A percentile compares a stretch with the other conserved stretches of the same genome.
Evolutionary conservation across 2,888 invertebrate genomes (phyloP).

Genomic region (Hemicrepidius hirtus): DNA sequence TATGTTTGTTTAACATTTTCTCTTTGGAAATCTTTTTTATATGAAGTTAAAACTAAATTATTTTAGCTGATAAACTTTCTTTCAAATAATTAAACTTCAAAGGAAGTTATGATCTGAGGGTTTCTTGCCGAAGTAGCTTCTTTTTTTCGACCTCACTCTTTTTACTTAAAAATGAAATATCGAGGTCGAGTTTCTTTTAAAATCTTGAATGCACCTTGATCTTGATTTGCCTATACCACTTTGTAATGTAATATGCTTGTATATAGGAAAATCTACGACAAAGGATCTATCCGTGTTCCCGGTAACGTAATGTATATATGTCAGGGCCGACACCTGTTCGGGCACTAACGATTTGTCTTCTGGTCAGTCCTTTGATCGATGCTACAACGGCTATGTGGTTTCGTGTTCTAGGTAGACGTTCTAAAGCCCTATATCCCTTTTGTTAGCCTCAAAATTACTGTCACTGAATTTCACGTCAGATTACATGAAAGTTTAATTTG

Average conservation of each 20-base stretch:
- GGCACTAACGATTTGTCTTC: slow-evolving; percentile 40
- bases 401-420: slow-evolving; percentile 8
- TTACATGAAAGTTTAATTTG: slow-evolving; percentile 13
- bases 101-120: slow-evolving; percentile 2
- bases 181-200: neutral
- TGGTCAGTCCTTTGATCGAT: slow-evolving; percentile 42
- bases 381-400: slow-evolving; percentile 31
- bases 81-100: slow-evolving; percentile 4
- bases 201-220: neutral
- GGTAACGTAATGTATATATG: slow-evolving; percentile 35
- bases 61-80: no score
- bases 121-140: neutral
- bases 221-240: neutral
- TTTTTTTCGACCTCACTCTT: neutral
- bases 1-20: no score
- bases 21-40: no score
- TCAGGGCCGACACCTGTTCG: slow-evolving; percentile 40
- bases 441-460: slow-evolving; percentile 20
- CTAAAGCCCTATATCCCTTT: slow-evolving; percentile 10
- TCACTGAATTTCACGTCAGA: slow-evolving; percentile 10
- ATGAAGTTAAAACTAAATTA: no score
- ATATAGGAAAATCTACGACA: slow-evolving; percentile 25
- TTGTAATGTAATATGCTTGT: slow-evolving; percentile 22
- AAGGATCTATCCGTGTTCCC: slow-evolving; percentile 20
- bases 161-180: slow-evolving; percentile 1